phyloP scores from a whole-genome alignment of 2,113 vertebrate genomes.

The Okapia johnstoni region DNA sequence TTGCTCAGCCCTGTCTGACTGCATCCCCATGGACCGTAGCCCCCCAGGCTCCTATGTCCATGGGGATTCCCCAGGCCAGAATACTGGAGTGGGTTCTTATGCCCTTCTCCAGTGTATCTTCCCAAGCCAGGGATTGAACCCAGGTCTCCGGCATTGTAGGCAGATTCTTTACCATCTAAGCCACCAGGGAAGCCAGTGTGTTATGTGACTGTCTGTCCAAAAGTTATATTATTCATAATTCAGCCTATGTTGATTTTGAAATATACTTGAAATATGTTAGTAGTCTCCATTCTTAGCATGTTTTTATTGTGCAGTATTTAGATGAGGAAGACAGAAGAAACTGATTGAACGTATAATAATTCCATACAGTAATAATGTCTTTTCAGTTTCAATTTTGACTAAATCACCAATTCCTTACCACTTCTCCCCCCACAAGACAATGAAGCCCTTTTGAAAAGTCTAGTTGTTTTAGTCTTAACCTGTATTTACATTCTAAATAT shows the following conservation, averaged over 20 bases:
- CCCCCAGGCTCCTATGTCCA: background rate
- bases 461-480: background rate
- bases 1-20: background rate
- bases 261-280: background rate
- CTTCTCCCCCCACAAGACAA: background rate
- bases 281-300: background rate
- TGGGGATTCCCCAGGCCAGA: background rate
- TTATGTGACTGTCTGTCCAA: background rate
- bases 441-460: background rate
- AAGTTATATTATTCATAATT: background rate
- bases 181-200: background rate
- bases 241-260: background rate
- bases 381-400: background rate
- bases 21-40: background rate
- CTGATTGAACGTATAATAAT: background rate
- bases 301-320: background rate
- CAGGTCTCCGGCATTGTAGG: background rate
- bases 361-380: background rate
- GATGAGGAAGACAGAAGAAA: background rate
- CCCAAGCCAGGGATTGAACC: background rate
- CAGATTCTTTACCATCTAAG: background rate
- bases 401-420: background rate
- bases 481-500: background rate
- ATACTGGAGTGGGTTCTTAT: background rate
- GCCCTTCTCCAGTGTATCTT: background rate